A percentile compares a stretch with the other conserved stretches of the same genome.
These are phyloP conservation scores for Drosophila virilis DNA, from an alignment of 1,140 invertebrate genomes.

Conservation along the genomic window DNA sequence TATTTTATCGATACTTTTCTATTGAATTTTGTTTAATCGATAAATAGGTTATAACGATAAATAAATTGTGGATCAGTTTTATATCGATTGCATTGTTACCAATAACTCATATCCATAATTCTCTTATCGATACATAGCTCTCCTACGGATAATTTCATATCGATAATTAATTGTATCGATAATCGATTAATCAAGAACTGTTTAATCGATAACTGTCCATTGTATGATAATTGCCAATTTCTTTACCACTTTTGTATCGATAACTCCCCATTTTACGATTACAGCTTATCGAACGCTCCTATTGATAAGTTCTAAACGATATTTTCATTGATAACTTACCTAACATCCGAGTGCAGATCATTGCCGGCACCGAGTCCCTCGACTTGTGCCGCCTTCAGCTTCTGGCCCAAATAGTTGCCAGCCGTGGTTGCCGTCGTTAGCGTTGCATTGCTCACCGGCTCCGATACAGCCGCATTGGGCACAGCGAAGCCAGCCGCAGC, in stretches of 20 bases:
- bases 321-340: constrained; percentile 49
- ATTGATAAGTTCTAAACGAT: neutral
- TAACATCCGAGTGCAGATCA: constrained; percentile 76
- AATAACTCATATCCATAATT: too few relatives aligned
- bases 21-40: neutral
- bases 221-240: too few relatives aligned
- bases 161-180: too few relatives aligned
- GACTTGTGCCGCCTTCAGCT: constrained; percentile 78
- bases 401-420: constrained; percentile 77
- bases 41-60: too few relatives aligned
- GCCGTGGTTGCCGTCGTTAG: constrained; percentile 72
- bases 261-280: too few relatives aligned
- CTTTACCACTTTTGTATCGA: neutral
- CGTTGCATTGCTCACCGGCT: constrained; percentile 37
- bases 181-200: neutral
- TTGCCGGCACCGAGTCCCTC: constrained; percentile 78
- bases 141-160: too few relatives aligned
- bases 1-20: neutral
- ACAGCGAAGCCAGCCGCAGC: constrained; percentile 13
- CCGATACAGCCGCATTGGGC: constrained; percentile 15
- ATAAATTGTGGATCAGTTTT: too few relatives aligned
- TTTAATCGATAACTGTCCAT: too few relatives aligned
- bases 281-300: too few relatives aligned
- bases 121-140: too few relatives aligned
- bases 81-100: too few relatives aligned